Evolutionary conservation across 2,113 vertebrate genomes (phyloP).

Genomic region (Psittacula cyanocephala): DNA sequence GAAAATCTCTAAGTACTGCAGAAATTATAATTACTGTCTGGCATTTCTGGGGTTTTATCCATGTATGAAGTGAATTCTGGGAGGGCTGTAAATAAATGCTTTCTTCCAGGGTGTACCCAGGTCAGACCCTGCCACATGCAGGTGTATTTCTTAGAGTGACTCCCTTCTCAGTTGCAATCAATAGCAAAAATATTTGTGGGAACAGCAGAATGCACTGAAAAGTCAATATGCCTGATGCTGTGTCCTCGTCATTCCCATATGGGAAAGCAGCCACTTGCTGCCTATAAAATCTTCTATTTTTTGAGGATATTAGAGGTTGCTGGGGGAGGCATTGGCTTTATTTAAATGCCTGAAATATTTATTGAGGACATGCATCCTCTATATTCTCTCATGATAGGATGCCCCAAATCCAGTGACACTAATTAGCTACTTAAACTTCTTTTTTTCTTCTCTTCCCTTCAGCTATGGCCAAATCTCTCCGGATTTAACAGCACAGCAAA

Average conservation of each 20-base stretch:
- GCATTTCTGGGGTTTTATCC: neutral
- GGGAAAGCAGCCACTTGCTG: neutral
- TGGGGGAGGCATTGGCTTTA: neutral
- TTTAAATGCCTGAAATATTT: constrained; percentile 56
- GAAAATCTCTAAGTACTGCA: neutral
- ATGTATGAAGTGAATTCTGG: neutral
- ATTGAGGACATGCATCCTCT: constrained; percentile 48
- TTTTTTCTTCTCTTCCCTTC: neutral
- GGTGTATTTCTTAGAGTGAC: neutral
- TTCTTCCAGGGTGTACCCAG: neutral
- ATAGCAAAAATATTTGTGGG: neutral
- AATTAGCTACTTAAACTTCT: constrained; percentile 65
- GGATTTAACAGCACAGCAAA: constrained; percentile 52
- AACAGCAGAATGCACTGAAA: neutral
- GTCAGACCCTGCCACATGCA: neutral
- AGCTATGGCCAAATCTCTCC: constrained; percentile 46
- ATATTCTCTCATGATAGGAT: constrained; percentile 12
- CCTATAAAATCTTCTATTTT: neutral
- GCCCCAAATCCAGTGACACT: constrained; percentile 43
- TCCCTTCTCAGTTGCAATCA: neutral
- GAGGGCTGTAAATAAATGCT: neutral
- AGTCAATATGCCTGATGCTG: neutral
- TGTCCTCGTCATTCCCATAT: neutral
- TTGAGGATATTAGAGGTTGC: neutral
- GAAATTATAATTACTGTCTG: neutral